A percentile compares a stretch with the other conserved stretches of the same genome.
These are phyloP conservation scores for Neotoma lepida DNA, from an alignment of 2,113 vertebrate species.

Conservation along the genomic window DNA sequence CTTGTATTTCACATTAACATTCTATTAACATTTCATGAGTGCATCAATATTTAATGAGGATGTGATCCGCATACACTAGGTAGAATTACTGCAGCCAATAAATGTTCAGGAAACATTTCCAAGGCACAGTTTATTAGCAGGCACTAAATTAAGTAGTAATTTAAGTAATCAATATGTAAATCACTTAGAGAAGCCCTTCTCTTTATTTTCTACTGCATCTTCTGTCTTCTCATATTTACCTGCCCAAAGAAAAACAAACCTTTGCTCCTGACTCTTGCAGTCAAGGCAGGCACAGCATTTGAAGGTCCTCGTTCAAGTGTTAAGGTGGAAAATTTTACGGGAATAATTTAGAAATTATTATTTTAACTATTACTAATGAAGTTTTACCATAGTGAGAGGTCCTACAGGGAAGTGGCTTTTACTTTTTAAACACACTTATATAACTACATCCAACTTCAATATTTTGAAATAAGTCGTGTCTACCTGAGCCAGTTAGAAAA, in stretches of 20 bases:
- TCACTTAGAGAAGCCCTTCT: slow-evolving; percentile 67
- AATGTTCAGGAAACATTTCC: slow-evolving; percentile 80
- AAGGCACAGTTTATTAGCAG: slow-evolving; percentile 79
- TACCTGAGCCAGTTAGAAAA: not conserved
- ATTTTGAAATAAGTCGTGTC: not conserved
- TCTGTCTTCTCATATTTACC: slow-evolving; percentile 70
- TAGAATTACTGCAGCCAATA: slow-evolving; percentile 84
- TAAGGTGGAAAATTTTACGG: not conserved
- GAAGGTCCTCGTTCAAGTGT: not conserved
- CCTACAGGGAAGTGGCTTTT: not conserved
- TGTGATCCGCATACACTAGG: slow-evolving; percentile 80
- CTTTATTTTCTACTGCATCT: slow-evolving; percentile 58
- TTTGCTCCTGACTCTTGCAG: not conserved
- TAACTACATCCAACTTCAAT: not conserved
- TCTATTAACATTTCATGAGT: slow-evolving; percentile 85
- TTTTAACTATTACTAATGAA: not conserved
- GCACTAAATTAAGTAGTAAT: slow-evolving; percentile 85
- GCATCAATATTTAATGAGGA: slow-evolving; percentile 84
- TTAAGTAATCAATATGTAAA: slow-evolving; percentile 86
- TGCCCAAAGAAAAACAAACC: slow-evolving; percentile 53
- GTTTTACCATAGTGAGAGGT: slow-evolving; percentile 23
- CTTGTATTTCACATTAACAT: slow-evolving; percentile 78
- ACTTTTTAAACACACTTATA: not conserved
- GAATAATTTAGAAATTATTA: not conserved
- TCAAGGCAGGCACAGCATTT: not conserved